These are phyloP conservation scores for Lutjanus campechanus DNA, from an alignment of 2,797 vertebrate genomes.

Conservation along the genomic window DNA sequence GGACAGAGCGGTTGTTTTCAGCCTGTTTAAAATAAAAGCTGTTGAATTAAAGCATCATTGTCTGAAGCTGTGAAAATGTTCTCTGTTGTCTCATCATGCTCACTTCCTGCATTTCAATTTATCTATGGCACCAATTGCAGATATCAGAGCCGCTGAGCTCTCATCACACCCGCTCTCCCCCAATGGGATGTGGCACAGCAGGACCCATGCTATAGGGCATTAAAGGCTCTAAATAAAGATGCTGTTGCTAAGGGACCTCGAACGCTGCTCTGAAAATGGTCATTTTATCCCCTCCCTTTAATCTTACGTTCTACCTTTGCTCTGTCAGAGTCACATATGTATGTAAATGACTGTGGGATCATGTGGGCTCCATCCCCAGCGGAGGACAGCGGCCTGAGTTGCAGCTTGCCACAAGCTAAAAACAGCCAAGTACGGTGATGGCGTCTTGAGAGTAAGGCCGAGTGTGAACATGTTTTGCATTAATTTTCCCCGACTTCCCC, in stretches of 20 bases:
- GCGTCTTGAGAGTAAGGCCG: constrained; percentile 39
- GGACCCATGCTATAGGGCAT: constrained; percentile 74
- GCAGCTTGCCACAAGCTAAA: constrained; percentile 44
- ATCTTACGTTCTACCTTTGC: constrained; percentile 44
- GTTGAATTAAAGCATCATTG: neutral
- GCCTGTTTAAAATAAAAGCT: constrained; percentile 7
- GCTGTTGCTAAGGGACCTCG: constrained; percentile 84
- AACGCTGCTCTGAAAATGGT: constrained; percentile 54
- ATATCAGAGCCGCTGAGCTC: constrained; percentile 57
- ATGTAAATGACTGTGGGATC: constrained; percentile 52
- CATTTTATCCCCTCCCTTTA: constrained; percentile 6
- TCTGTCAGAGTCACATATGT: constrained; percentile 28
- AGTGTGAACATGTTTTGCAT: constrained; percentile 68
- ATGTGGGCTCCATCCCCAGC: constrained; percentile 26
- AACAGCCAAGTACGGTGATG: constrained; percentile 19
- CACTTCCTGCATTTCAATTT: constrained; percentile 56
- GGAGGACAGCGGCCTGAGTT: constrained; percentile 35
- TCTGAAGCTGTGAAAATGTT: constrained; percentile 24
- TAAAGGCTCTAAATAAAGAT: constrained; percentile 81
- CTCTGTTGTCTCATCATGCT: constrained; percentile 43
- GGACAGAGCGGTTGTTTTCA: neutral
- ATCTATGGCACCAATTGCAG: constrained; percentile 61
- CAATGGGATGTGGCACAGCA: constrained; percentile 65
- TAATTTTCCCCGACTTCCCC: constrained; percentile 57
- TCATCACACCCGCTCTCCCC: constrained; percentile 62